Conservation (phyloP, 1,140 invertebrate genomes). For the Aphidius ervi region DNA sequence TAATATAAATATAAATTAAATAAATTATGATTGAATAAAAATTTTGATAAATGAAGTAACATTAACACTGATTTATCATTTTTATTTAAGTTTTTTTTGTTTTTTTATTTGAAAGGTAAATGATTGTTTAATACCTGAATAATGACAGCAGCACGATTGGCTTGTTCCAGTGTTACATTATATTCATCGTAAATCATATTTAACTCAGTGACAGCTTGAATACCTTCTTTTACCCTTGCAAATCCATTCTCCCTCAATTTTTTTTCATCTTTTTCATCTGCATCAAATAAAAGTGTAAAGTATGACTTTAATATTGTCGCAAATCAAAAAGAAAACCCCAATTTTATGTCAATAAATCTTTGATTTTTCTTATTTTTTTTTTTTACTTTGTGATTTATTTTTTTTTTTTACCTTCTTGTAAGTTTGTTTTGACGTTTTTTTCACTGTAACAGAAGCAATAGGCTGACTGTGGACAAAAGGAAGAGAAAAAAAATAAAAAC, state of each 20-base stretch:
- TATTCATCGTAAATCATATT: constrained; percentile 38
- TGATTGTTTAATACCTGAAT: constrained; percentile 38
- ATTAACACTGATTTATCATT: no score
- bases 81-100: no score
- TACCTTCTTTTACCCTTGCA: constrained; percentile 24
- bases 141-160: constrained; percentile 41
- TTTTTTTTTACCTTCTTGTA: constrained; percentile 10
- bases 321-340: constrained; percentile 11
- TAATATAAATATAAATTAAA: no score
- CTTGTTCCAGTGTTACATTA: constrained; percentile 36
- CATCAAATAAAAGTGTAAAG: constrained; percentile 18
- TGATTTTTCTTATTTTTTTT: constrained; percentile 18
- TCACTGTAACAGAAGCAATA: constrained; percentile 51
- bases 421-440: constrained; percentile 31
- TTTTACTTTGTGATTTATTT: constrained; percentile 2
- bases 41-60: background rate
- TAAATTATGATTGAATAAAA: background rate
- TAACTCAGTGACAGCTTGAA: constrained; percentile 37
- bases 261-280: constrained; percentile 19
- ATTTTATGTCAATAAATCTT: constrained; percentile 15
- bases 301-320: constrained; percentile 18
- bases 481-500: constrained; percentile 2
- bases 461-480: constrained; percentile 42
- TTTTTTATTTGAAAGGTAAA: background rate
- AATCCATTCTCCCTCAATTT: constrained; percentile 19